Base-by-base conservation (phyloP, 2,888 invertebrate genomes). In the Oligia latruncula region DNA sequence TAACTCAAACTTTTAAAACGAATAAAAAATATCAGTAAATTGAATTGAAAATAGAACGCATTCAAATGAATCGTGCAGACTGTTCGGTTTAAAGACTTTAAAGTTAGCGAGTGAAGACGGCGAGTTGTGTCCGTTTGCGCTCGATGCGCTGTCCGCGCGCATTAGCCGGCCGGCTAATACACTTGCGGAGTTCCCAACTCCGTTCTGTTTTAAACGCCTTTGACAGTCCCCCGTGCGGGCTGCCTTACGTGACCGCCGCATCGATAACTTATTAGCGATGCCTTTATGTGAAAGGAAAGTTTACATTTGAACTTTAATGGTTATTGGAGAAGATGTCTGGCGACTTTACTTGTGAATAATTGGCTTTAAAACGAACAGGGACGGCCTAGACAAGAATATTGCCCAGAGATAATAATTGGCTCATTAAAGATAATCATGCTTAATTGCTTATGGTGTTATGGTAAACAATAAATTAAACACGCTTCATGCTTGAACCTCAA, bases 101-200 rank as follows among this genome's bases (percentile, higher is more conserved):
- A 40, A 71, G 40, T 60, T 40, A 71, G 71, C 40, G 81, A 87
- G 87, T 72, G 87, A 89, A 90, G 90, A 88, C 87, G 88, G 81
- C 82, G 87, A 85, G 88, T 89, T 83, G 86, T 82, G 86, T 87
- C 91, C 90, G 92, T 91, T 92, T 90, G 90, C 89, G 92, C 93
- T 93, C 92, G 90, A 92, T 90, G 90, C 77, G 73, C 82, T 87
- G 91, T 91, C 91, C 90, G 85, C 89, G 88, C 84, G 92, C 91
- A 92, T 94, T 93, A 93, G 93, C 88, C 91, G 89, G 88, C 72
- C 89, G 85, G 90, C 91, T 94, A 95, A 94, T 93, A 94, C 95
- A 94, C 93, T 95, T 94, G 92, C 91, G 80, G 91, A 95, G 91
- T 94, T 92, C 78, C 90, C 78, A 91, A 93, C 92, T 93, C 90